These are phyloP conservation scores for Centropus unirufus DNA, from an alignment of 2,113 vertebrate species.

Conservation along the genomic window DNA sequence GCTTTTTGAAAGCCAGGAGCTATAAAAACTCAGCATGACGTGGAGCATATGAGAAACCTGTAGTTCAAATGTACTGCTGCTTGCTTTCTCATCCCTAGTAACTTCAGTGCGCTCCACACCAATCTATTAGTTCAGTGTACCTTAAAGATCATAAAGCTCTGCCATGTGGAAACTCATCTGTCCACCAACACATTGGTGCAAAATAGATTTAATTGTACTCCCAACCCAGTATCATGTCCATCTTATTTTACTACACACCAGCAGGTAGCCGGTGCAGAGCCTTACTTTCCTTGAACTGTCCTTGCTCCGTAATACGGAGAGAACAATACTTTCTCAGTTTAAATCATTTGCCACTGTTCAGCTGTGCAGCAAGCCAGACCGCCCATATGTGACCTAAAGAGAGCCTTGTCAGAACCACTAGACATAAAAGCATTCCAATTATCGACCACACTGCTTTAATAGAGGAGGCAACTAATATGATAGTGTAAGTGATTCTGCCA, in stretches of 20 bases:
- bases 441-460: conserved; percentile 85
- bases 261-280: conserved; percentile 80
- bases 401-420: conserved; percentile 90
- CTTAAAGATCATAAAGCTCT: conserved; percentile 89
- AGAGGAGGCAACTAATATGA: conserved; percentile 85
- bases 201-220: conserved; percentile 92
- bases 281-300: conserved; percentile 88
- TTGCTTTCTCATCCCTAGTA: conserved; percentile 87
- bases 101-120: conserved; percentile 84
- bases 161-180: conserved; percentile 89
- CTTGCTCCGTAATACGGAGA: conserved; percentile 79
- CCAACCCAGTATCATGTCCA: conserved; percentile 84
- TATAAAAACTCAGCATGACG: conserved; percentile 93
- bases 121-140: conserved; percentile 89
- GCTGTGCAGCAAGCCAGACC: conserved; percentile 85
- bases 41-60: conserved; percentile 88
- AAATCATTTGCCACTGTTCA: conserved; percentile 94
- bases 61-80: conserved; percentile 90
- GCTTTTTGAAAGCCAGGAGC: conserved; percentile 92
- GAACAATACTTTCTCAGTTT: conserved; percentile 87
- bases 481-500: conserved; percentile 82
- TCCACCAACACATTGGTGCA: conserved; percentile 83
- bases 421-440: conserved; percentile 93
- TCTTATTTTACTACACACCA: conserved; percentile 86
- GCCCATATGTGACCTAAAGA: conserved; percentile 87